phyloP scores from a whole-genome alignment of 2,113 vertebrate genomes.

The Brevimyrus niger region DNA sequence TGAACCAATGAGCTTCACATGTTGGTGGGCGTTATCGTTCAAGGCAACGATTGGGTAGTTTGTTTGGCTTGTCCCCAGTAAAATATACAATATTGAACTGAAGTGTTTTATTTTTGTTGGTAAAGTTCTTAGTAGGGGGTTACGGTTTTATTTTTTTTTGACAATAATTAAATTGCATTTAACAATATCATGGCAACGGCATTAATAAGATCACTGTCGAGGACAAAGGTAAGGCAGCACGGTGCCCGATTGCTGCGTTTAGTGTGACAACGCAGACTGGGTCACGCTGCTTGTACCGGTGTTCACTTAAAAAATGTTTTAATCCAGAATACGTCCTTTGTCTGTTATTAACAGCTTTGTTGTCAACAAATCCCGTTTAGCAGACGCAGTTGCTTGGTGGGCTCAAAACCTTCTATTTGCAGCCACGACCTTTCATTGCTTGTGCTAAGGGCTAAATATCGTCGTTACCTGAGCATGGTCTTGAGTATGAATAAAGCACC shows the following conservation, averaged over 20 bases:
- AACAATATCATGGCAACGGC: slow-evolving; percentile 49
- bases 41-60: neutral
- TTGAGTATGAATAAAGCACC: neutral
- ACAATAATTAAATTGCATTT: neutral
- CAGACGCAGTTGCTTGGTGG: neutral
- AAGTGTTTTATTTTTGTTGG: slow-evolving; percentile 5
- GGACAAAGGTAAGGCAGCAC: slow-evolving; percentile 51
- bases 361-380: neutral
- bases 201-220: slow-evolving; percentile 48
- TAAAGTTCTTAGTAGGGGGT: slow-evolving; percentile 4
- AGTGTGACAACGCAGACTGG: neutral
- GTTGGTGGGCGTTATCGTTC: slow-evolving; percentile 8
- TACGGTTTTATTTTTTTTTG: neutral
- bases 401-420: neutral
- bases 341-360: neutral
- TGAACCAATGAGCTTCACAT: neutral
- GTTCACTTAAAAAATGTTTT: neutral
- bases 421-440: neutral
- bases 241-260: neutral
- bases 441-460: neutral
- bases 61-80: slow-evolving; percentile 21
- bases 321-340: neutral
- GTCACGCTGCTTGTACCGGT: neutral
- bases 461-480: neutral
- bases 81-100: neutral